phyloP scores from a whole-genome alignment of 2,113 vertebrate genomes.

The Etheostoma cragini region DNA sequence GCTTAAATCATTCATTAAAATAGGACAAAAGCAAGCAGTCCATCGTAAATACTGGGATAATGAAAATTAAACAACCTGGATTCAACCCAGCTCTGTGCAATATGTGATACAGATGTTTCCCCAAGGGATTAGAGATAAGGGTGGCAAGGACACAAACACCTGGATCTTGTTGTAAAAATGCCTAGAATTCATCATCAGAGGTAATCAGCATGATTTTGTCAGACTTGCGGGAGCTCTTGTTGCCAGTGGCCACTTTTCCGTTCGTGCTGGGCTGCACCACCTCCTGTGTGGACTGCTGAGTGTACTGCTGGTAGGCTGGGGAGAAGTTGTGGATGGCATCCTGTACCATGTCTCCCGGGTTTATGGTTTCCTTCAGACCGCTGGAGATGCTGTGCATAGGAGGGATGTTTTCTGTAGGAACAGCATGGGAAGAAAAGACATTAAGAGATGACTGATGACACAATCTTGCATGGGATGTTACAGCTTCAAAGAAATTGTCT shows the following conservation, averaged over 20 bases:
- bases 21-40: conserved; percentile 33
- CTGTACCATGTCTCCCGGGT: conserved; percentile 93
- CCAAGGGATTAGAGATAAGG: conserved; percentile 30
- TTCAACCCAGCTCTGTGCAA: conserved; percentile 44
- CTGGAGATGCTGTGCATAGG: conserved; percentile 97
- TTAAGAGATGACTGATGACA: neutral
- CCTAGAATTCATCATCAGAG: conserved; percentile 91
- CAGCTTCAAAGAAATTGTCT: neutral
- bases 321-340: conserved; percentile 96
- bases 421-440: neutral
- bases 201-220: conserved; percentile 94
- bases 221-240: conserved; percentile 81
- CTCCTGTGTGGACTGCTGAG: conserved; percentile 93
- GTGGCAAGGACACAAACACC: conserved; percentile 44
- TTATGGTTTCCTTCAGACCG: conserved; percentile 94
- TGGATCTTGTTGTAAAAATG: conserved; percentile 41
- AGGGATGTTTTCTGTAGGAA: conserved; percentile 84
- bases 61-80: conserved; percentile 59
- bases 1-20: conserved; percentile 53
- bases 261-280: conserved; percentile 81
- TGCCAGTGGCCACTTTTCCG: conserved; percentile 65
- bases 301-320: conserved; percentile 91
- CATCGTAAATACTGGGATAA: conserved; percentile 56
- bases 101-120: conserved; percentile 46
- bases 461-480: neutral